phyloP scores from a whole-genome alignment of 2,888 invertebrate genomes.

The Limnephilus marmoratus region DNA sequence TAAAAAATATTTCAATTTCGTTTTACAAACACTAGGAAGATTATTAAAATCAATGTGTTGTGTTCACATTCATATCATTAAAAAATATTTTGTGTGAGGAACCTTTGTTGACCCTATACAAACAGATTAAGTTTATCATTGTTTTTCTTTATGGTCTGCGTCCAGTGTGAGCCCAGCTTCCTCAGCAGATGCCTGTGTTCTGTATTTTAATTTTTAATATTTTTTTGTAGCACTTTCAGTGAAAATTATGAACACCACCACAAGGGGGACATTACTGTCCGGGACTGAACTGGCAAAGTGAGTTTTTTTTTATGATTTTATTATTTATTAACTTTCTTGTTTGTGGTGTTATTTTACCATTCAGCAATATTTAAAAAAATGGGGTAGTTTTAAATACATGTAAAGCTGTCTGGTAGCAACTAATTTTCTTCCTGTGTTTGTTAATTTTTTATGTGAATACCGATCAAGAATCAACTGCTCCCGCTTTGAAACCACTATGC shows the following conservation, averaged over 20 bases:
- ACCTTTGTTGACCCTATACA: slow-evolving; percentile 48
- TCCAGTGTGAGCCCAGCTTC: background rate
- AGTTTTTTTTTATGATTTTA: slow-evolving; percentile 68
- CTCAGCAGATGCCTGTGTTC: background rate
- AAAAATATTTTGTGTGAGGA: slow-evolving; percentile 2
- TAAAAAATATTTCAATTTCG: background rate
- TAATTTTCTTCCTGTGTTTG: no score
- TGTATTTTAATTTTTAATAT: background rate
- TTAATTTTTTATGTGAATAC: no score
- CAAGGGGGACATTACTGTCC: slow-evolving; percentile 77
- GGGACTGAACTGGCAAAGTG: slow-evolving; percentile 85
- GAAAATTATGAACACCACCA: slow-evolving; percentile 68
- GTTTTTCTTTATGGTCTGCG: slow-evolving; percentile 2
- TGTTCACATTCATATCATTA: background rate
- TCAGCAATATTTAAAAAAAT: no score
- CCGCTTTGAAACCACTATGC: no score
- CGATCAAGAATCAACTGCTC: no score
- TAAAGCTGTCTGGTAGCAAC: no score
- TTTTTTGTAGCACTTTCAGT: slow-evolving; percentile 60
- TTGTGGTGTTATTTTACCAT: no score
- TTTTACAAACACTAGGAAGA: background rate
- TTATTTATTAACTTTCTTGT: no score
- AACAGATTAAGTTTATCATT: slow-evolving; percentile 36
- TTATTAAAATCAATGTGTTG: background rate
- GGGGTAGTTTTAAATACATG: no score